Base-by-base conservation (phyloP, 2,888 invertebrate genomes). In the Cephus spinipes region DNA sequence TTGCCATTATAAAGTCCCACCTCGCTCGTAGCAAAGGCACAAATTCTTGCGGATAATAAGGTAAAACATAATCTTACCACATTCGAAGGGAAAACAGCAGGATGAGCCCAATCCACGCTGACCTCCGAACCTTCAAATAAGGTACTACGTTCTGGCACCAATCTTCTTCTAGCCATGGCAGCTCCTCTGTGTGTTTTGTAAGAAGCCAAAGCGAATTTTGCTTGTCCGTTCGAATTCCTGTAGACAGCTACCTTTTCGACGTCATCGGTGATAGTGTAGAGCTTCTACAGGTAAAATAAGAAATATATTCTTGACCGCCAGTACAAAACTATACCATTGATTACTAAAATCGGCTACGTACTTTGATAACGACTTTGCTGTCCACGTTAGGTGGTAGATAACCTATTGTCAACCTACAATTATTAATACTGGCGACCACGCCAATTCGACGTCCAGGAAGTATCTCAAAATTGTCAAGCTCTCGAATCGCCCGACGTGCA, bases 371-470 rank as follows among this genome's bases (percentile, higher is more conserved):
- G 33, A 79, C 76, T 68, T 79, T 33, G 0, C 88, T 78, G 9
- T 81, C 73, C 0, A 89, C 79, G 12, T 82, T n/a, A 0, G 40
- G 12, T 0, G 91, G 89, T 12, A 91, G 55, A 4, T 86, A 85
- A 0, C 87, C 85, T 3, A 96, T 93, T 89, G 95, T 95, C 77
- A 97, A 93, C 76, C 96, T 93, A 86, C 96, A 96, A 91, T 97
- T 96, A 91, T 97, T 96, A 73, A 95, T 93, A 73, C 95, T 95
- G 32, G 93, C 93, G 74, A 95, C 94, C 12, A 96, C 96, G 11
- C 96, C 96, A 75, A 97, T 92, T 82, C 92, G 93, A 89, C 94
- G 93, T 9, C 94, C 94, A 68, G 94, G 94, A 74, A 94, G 91
- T 79, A 96, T 94, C 92, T 95, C 95, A 87, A 93, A 94, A 88